Conservation (phyloP, 2,113 vertebrate species). For the Cisticola juncidis region DNA sequence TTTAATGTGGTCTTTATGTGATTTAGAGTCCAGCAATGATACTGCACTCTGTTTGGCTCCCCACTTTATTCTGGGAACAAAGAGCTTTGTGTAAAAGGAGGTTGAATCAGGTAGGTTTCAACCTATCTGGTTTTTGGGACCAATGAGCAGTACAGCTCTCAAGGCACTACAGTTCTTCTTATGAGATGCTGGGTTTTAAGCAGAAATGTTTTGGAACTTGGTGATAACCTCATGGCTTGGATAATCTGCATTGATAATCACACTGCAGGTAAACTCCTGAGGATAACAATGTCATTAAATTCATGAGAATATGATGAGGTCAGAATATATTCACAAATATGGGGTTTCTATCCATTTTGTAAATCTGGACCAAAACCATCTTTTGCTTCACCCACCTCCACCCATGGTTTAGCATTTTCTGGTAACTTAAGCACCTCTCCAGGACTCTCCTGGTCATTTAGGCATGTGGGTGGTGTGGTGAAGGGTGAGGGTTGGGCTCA, state of each 20-base stretch:
- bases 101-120: neutral
- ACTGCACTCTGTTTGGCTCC: neutral
- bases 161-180: neutral
- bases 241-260: neutral
- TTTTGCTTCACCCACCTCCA: neutral
- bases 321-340: neutral
- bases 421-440: neutral
- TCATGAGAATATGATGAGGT: neutral
- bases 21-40: too few species aligned
- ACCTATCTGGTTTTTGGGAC: neutral
- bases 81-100: neutral
- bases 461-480: accelerated
- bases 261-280: neutral
- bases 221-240: accelerated
- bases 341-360: neutral
- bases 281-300: neutral
- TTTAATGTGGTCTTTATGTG: neutral
- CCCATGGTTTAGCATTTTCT: neutral
- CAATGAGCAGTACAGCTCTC: neutral
- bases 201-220: neutral
- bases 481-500: neutral
- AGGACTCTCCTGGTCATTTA: neutral
- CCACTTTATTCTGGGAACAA: neutral
- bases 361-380: neutral
- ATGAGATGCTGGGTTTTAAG: neutral